Evolutionary conservation across 64 coral and sea anemone species (phyloP), one percentile per base, ranked within the genome.

Genomic region (Montipora sp.): DNA sequence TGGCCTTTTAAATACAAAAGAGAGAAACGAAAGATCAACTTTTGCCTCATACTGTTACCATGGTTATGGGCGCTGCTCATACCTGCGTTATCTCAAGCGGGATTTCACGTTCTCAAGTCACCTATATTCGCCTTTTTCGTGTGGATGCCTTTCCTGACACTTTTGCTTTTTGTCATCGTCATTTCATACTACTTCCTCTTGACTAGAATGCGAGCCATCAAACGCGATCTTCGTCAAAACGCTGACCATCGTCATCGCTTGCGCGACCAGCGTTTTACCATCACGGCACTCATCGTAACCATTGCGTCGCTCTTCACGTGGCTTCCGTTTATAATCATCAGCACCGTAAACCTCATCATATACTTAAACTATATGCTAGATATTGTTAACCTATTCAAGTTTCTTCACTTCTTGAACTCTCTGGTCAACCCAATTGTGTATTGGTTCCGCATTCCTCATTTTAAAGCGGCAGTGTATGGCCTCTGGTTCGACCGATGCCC

Each of bases 321-420:
- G 82, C 65, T 85, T 8, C 82, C 82, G 16, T 85, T 85, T 68
- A 85, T 85, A 47, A 51, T 85, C 18, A 71, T 85, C 65, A 85
- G 82, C 18, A 45, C 82, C 6, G 21, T 85, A 8, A 71, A 85
- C 82, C 65, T 85, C 61, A 16, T 85, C 15, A 9, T 14, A 9
- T 6, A 46, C 14, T 7, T 85, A 47, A 85, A 71, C 14, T 7
- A 85, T 16, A 15, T 71, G 3, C 4, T 72, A 18, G 18, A 7
- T 8, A 46, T 70, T 19, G 82, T 85, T 3, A 72, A n/a, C 59
- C 45, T 18, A 2, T 61, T 85, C 15, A 85, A 85, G 45, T 7
- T 85, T 44, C 59, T 85, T 7, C 82, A 85, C 18, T 85, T 71
- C 18, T 85, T 85, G 5, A 85, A 85, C 49, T 85, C 82, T 11